Base-by-base conservation (phyloP, 2,888 invertebrate species). In the Caenorhabditis plicata region DNA sequence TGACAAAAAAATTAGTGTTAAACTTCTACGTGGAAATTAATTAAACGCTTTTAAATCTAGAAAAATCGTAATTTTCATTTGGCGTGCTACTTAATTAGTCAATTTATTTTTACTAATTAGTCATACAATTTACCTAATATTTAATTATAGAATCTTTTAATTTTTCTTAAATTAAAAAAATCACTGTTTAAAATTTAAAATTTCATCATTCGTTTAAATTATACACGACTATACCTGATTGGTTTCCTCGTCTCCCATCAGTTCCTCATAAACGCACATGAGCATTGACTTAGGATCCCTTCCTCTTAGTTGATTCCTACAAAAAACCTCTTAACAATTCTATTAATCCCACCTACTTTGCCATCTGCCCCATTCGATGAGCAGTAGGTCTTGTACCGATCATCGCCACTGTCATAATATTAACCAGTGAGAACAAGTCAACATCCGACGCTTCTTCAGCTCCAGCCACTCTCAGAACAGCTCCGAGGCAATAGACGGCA, bases 161-260 rank as follows among this genome's bases (percentile, higher is more conserved):
- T n/a, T n/a, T n/a, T n/a, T n/a, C n/a, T n/a, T n/a, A n/a, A n/a
- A n/a, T n/a, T n/a, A n/a, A n/a, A n/a, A n/a, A n/a, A n/a, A n/a
- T n/a, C n/a, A n/a, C n/a, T n/a, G n/a, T n/a, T n/a, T n/a, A n/a
- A n/a, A n/a, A n/a, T n/a, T 26, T 26, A 13, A 13, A 7, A 31
- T 44, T 7, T 17, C 15, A 41, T 5, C n/a, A 29, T 5, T 31
- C 2, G 19, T 5, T 43, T 31, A n/a, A 33, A 20, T n/a, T n/a
- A n/a, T n/a, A n/a, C n/a, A n/a, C n/a, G n/a, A n/a, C n/a, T n/a
- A 32, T 13, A 64, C 62, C 46, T 54, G 55, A 57, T 70, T 70
- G 22, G 74, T 71, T 11, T 77, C 77, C 26, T 77, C 71, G 48
- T 79, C 77, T 13, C 78, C 78, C 75, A 78, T 74, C 23, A 78